Base-by-base conservation (phyloP, 2,113 vertebrate species). In the Mirounga angustirostris region DNA sequence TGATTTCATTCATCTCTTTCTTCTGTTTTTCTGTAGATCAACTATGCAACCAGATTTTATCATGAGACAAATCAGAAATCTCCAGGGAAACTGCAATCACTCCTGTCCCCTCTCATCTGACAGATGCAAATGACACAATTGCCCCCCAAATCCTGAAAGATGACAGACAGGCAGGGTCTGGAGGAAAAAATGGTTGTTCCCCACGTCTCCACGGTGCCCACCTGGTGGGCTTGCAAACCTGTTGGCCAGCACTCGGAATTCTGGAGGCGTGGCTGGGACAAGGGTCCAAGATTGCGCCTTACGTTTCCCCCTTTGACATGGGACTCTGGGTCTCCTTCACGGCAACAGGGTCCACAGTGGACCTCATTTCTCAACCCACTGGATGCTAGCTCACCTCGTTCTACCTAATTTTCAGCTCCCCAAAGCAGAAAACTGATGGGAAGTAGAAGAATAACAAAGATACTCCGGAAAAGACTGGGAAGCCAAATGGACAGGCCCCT, bases 41-140 rank as follows among this genome's bases (percentile, higher is more conserved):
- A 96, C 79, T 10, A 50, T 1, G 67, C 79, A 95, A 84, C 69
- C 81, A 93, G 58, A 93, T 80, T 88, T 73, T 91, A 91, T 73
- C 83, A 43, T 5, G 79, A 84, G 95, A 82, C 58, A 40, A 83
- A 80, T 40, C n/a, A 63, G 69, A 94, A 95, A 82, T 74, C 26
- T 80, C 71, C 65, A 50, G 26, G 0, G 14, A 65, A 58, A 93
- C 1, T 10, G n/a, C 21, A 36, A 40, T 79, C 69, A 19, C 9
- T 26, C 36, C 52, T 65, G 69, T 74, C 36, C 30, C 26, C 46
- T 91, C 73, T 78, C 84, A 76, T 95, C 52, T 61, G 58, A 69
- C 52, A 91, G 69, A 74, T 26, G 43, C 46, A n/a, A 78, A 89
- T n/a, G 54, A 74, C 36, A 76, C 4, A 6, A 50, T 24, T 0